A percentile compares a stretch with the other conserved stretches of the same genome.
These are phyloP conservation scores for Champsocephalus esox DNA, from an alignment of 2,797 vertebrate genomes.

Conservation along the genomic window DNA sequence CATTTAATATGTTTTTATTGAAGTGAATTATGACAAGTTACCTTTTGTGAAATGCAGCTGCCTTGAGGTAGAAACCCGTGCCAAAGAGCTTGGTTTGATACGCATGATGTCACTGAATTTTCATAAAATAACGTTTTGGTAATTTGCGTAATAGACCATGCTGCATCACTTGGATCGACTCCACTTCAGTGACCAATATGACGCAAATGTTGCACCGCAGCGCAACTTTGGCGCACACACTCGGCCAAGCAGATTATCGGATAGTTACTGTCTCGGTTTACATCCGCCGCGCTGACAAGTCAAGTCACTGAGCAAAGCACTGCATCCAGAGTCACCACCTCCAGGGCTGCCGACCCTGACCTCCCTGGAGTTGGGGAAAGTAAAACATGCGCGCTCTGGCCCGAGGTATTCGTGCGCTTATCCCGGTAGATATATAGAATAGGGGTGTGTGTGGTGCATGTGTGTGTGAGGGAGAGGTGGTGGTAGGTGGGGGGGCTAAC, in stretches of 20 bases:
- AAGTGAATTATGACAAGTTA: too few relatives aligned
- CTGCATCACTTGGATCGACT: conserved; percentile 30
- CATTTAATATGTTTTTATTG: neutral
- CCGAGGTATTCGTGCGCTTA: conserved; percentile 43
- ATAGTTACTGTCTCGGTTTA: conserved; percentile 14
- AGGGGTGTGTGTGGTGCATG: conserved; percentile 36
- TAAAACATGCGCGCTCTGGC: conserved; percentile 43
- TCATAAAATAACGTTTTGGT: conserved; percentile 38
- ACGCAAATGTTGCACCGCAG: conserved; percentile 4
- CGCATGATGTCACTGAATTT: conserved; percentile 27
- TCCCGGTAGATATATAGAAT: conserved; percentile 54
- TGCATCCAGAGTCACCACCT: conserved; percentile 59
- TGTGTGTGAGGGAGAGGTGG: conserved; percentile 1
- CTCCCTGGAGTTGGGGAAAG: conserved; percentile 54
- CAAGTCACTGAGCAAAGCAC: conserved; percentile 43
- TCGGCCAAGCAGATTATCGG: conserved; percentile 19
- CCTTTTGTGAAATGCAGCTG: neutral
- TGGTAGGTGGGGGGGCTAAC: conserved; percentile 47
- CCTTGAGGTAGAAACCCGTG: neutral
- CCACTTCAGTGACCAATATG: conserved; percentile 21
- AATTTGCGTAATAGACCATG: conserved; percentile 28
- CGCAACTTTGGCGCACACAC: conserved; percentile 5
- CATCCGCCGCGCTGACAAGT: conserved; percentile 55
- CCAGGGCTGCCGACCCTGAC: conserved; percentile 64
- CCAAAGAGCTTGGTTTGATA: conserved; percentile 36